A percentile compares a stretch with the other conserved stretches of the same genome.
phyloP scores from a whole-genome alignment of 2,113 vertebrate genomes.

The Pelusios castaneus region DNA sequence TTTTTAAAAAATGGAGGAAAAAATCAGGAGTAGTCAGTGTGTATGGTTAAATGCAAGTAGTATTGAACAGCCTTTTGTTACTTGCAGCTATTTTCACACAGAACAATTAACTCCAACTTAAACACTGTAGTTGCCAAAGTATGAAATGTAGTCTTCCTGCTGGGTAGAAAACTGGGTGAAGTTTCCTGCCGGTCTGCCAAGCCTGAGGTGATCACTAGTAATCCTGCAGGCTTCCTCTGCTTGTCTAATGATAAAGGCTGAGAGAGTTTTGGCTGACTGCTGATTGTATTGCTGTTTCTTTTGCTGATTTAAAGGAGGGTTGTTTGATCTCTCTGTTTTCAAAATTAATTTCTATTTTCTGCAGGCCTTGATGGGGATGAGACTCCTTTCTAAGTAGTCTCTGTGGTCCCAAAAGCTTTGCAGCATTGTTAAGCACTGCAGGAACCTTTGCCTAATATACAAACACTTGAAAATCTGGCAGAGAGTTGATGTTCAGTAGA shows the following conservation, averaged over 20 bases:
- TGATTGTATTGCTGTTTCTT: not conserved
- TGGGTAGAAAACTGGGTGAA: slow-evolving; percentile 9
- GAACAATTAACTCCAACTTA: not conserved
- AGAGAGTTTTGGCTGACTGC: not conserved
- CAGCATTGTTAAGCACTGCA: not conserved
- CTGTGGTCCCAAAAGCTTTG: not conserved
- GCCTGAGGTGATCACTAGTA: slow-evolving; percentile 4
- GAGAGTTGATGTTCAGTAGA: not conserved
- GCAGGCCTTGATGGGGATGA: not conserved
- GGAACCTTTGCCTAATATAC: not conserved
- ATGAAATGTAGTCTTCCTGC: not conserved
- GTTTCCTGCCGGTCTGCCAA: not conserved
- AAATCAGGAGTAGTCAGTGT: not conserved
- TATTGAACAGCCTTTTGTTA: not conserved
- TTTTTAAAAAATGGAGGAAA: not conserved
- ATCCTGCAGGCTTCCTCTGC: slow-evolving; percentile 30
- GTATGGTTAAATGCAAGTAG: not conserved
- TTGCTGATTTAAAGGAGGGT: not conserved
- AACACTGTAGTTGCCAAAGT: not conserved
- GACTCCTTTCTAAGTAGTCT: not conserved
- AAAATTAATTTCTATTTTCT: not conserved
- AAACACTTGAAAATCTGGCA: not conserved
- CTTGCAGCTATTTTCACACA: not conserved
- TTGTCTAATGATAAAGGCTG: slow-evolving; percentile 46
- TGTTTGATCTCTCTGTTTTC: not conserved